These are phyloP conservation scores for Fulica atra DNA, from an alignment of 2,113 vertebrate species.

Conservation along the genomic window DNA sequence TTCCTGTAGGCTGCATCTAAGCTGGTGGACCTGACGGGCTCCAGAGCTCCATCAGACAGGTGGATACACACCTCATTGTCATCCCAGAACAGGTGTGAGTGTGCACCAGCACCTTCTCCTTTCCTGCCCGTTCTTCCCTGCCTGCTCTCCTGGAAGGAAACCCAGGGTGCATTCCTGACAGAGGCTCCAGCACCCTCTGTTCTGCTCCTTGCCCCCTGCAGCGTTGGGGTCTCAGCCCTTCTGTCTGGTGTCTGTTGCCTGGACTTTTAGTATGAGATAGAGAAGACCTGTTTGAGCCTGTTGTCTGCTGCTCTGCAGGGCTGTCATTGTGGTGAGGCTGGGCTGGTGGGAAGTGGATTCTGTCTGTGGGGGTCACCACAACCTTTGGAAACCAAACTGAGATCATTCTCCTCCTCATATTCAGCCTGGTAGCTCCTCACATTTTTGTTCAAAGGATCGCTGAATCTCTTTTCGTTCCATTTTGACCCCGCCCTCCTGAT, in stretches of 20 bases:
- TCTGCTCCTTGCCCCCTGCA: not conserved
- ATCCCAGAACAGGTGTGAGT: not conserved
- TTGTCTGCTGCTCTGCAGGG: not conserved
- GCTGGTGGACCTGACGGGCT: not conserved
- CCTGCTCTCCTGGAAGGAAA: fast-evolving
- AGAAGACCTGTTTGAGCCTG: not conserved
- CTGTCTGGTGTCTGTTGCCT: fast-evolving
- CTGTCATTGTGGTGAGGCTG: not conserved
- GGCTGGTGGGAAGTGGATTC: not conserved
- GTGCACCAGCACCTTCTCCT: not conserved
- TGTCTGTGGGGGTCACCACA: not conserved
- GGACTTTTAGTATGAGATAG: not conserved
- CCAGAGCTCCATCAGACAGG: fast-evolving
- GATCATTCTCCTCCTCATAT: not conserved
- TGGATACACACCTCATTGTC: not conserved
- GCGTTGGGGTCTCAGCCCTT: not conserved
- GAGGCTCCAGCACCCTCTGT: not conserved
- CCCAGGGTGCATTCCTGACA: fast-evolving
- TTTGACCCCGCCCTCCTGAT: not conserved
- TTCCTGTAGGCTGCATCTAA: not conserved
- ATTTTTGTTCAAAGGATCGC: not conserved
- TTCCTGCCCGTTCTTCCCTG: not conserved
- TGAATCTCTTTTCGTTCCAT: not conserved
- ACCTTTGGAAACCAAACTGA: not conserved
- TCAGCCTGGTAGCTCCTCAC: not conserved